Conservation (phyloP, 2,888 invertebrate species). For the Amiota communis region DNA sequence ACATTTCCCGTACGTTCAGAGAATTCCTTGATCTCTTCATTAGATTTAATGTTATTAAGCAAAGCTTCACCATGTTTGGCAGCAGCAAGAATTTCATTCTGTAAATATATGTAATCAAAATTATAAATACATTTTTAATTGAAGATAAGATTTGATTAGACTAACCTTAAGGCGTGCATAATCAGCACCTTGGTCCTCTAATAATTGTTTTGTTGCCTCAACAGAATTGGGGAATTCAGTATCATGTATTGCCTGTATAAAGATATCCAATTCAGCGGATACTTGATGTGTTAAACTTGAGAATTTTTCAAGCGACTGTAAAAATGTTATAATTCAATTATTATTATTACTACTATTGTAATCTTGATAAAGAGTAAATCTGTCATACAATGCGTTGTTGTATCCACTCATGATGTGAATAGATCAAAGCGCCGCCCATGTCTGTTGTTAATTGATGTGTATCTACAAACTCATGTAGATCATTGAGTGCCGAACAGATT, state of each 20-base stretch:
- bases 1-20: conserved; percentile 87
- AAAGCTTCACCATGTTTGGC: conserved; percentile 92
- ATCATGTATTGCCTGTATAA: conserved; percentile 91
- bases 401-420: conserved; percentile 97
- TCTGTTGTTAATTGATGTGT: conserved; percentile 89
- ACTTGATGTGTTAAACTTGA: conserved; percentile 93
- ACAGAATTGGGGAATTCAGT: conserved; percentile 96
- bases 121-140: background rate
- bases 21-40: conserved; percentile 76
- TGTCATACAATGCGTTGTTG: conserved; percentile 93
- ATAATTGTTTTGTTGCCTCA: conserved; percentile 88
- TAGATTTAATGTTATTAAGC: conserved; percentile 81
- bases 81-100: conserved; percentile 89
- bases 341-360: conserved; percentile 22
- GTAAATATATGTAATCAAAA: conserved; percentile 29
- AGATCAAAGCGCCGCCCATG: conserved; percentile 89
- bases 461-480: conserved; percentile 90
- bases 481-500: conserved; percentile 87
- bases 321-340: conserved; percentile 11
- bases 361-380: conserved; percentile 28
- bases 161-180: conserved; percentile 74
- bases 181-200: conserved; percentile 86
- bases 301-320: conserved; percentile 94
- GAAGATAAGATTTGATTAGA: conserved; percentile 49
- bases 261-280: conserved; percentile 87